Evolutionary conservation across 2,113 vertebrate genomes (phyloP).

Genomic region (Coracopsis vasa): DNA sequence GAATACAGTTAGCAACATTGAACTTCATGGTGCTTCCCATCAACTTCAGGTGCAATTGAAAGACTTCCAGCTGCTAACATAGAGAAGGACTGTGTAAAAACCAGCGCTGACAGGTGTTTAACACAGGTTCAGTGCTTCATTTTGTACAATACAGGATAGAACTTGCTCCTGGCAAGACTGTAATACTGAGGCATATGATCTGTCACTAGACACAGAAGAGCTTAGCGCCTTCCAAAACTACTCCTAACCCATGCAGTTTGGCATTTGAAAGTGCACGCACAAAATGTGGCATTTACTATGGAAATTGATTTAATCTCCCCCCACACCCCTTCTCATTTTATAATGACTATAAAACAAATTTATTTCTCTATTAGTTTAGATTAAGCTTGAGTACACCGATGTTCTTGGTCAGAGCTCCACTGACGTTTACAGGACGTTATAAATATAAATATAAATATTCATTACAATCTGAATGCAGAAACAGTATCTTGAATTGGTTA

Average conservation of each 20-base stretch:
- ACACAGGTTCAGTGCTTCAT: neutral
- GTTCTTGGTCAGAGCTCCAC: neutral
- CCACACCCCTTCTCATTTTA: neutral
- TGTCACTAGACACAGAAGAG: neutral
- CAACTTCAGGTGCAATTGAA: neutral
- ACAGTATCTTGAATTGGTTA: neutral
- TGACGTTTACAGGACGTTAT: neutral
- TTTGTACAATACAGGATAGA: neutral
- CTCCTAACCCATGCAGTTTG: neutral
- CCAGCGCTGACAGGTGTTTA: neutral
- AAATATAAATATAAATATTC: neutral
- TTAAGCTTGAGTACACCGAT: neutral
- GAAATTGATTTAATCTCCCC: neutral
- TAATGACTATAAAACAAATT: neutral
- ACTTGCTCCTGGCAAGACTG: neutral
- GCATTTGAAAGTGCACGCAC: constrained; percentile 17
- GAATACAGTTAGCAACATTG: neutral
- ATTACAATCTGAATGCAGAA: neutral
- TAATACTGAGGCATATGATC: neutral
- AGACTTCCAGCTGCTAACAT: neutral
- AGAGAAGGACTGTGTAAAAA: neutral
- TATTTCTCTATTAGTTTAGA: neutral
- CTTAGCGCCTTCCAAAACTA: neutral
- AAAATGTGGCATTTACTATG: neutral
- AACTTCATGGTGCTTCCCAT: neutral